Base-by-base conservation (phyloP, 2,113 vertebrate genomes). In the Stercorarius parasiticus region DNA sequence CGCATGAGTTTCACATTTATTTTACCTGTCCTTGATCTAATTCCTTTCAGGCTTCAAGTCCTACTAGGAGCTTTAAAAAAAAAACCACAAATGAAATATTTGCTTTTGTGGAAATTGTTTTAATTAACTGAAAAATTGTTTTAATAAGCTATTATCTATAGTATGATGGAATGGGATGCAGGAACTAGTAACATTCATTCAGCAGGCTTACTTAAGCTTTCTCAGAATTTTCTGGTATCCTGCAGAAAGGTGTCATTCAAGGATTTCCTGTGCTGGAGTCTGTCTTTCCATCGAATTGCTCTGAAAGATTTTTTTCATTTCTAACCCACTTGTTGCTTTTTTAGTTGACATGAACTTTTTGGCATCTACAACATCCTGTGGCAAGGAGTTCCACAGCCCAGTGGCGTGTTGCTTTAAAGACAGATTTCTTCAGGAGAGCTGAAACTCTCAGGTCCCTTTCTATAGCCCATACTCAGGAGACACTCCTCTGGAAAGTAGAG, bases 391-490 rank as follows among this genome's bases (percentile, higher is more conserved):
- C 17, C 32, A 55, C 19, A 70, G 16, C 10, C 40, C 64, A 62
- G 7, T 4, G 25, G 7, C 20, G 13, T 38, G 11, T 18, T 5
- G 0, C 4, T 56, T 87, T 78, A 71, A 82, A 50, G 22, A n/a
- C 0, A 58, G 2, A 74, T 67, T 87, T 77, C 15, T 73, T 59
- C 69, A 15, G 15, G 0, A 52, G 9, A 58, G 22, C 0, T 49
- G 36, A 67, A 95, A 30, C 8, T 62, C 66, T 83, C 49, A 34
- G 10, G 16, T 70, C n/a, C 13, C 17, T 43, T 91, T 81, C 45
- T 23, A 29, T 1, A 84, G 36, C 7, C 13, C 8, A 5, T 5
- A 49, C 1, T 34, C 10, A 50, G 6, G 5, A 42, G 5, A 34
- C 9, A 52, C 2, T 5, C 14, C 12, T 13, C 50, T 50, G 42